Evolutionary conservation across 2,113 vertebrate genomes (phyloP), one percentile per base, ranked within the genome.

Genomic region (Lutjanus erythropterus): DNA sequence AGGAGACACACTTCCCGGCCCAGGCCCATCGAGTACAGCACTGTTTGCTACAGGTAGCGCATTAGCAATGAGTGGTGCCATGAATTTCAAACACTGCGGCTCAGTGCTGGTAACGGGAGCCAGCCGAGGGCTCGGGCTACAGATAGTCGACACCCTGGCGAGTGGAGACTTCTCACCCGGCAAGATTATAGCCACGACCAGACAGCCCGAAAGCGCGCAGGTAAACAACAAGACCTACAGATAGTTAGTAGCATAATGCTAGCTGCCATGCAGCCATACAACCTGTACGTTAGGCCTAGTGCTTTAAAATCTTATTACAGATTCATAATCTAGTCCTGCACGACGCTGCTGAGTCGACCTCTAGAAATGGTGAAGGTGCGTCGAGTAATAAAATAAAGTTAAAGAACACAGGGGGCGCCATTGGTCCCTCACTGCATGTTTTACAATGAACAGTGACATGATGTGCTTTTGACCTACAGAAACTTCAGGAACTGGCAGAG

Each of bases 71-170:
- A 87, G 53, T 23, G 84, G 84, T 12, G 76, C 76, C 0, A 0
- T 9, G 19, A 69, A 68, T 21, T 94, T 95, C 66, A 85, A 71
- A 60, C 87, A 82, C 58, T 95, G 94, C 67, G 85, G 92, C 67
- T 92, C 94, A 11, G 88, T 96, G 58, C 81, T 95, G 89, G 91
- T 95, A 46, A 96, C 96, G 15, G 95, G 95, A 56, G 94, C 93
- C 49, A 95, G 83, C 79, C 92, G 94, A 2, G 95, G 95, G 18
- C 93, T 96, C 69, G 95, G 95, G 0, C 86, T 95, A 86, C 94
- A 96, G 55, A 60, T 96, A 14, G 95, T 95, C 39, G 70, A 92
- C 42, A 93, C 81, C 2, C 88, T 96, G 70, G 93, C 84, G 0
- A 81, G 53, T 16, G 89, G 91, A 77, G 71, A 5, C 3, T 92